Conservation (phyloP, 2,113 vertebrate genomes). For the Nettapus auritus region DNA sequence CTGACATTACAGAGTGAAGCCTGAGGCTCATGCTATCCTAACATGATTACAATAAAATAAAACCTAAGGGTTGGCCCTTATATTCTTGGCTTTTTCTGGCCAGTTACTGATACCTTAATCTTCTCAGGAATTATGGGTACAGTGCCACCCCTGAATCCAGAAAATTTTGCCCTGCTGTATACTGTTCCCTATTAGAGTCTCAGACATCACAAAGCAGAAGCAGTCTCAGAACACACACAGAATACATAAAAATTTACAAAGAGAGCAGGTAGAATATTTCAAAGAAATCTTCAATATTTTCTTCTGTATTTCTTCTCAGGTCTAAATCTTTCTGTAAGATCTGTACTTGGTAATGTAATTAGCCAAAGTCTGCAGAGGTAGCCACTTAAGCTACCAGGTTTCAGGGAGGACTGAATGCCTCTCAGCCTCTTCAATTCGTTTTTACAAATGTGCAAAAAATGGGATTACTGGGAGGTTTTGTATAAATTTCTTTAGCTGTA, state of each 20-base stretch:
- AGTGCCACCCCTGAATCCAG: not conserved
- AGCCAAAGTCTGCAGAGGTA: not conserved
- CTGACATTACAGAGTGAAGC: not conserved
- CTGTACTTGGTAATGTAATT: not conserved
- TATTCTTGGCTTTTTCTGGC: not conserved
- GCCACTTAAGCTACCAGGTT: slow-evolving; percentile 9
- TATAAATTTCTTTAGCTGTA: slow-evolving; percentile 13
- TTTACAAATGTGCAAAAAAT: slow-evolving; percentile 50
- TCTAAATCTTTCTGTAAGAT: slow-evolving; percentile 1
- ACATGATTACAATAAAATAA: fast-evolving
- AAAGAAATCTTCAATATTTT: not conserved
- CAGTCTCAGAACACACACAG: not conserved
- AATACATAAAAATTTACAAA: not conserved
- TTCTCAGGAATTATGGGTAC: not conserved
- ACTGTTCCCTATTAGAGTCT: not conserved
- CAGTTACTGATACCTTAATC: not conserved
- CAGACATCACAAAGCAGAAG: not conserved
- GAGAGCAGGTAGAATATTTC: not conserved
- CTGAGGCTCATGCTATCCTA: not conserved
- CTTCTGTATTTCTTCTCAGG: not conserved
- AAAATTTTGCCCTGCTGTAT: not conserved
- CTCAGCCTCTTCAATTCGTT: slow-evolving; percentile 5
- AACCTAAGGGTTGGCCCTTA: not conserved
- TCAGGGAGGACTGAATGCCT: slow-evolving; percentile 1
- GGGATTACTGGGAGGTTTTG: slow-evolving; percentile 57